These are phyloP conservation scores for Dissostichus mawsoni DNA, from an alignment of 2,113 vertebrate species.

Conservation along the genomic window DNA sequence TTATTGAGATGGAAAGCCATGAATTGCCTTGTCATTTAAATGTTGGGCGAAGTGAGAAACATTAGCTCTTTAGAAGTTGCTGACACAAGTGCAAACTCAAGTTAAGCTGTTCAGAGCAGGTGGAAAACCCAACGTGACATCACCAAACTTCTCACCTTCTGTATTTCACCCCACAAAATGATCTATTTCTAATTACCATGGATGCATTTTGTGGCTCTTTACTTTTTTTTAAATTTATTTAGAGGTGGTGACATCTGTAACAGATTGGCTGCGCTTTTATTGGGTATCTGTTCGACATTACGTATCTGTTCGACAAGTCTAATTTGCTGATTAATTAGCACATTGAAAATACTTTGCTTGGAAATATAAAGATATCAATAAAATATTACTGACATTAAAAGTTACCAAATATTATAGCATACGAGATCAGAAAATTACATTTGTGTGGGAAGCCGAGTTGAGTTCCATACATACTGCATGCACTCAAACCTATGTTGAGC, in stretches of 20 bases:
- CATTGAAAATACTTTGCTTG: background rate
- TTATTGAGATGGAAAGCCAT: conserved; percentile 1
- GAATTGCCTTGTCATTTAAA: conserved; percentile 41
- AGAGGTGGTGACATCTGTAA: background rate
- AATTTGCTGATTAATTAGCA: conserved; percentile 10
- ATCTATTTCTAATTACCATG: background rate
- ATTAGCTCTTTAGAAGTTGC: conserved; percentile 33
- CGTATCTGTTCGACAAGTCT: background rate
- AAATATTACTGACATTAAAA: background rate
- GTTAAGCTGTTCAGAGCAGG: conserved; percentile 41
- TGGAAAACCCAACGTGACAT: conserved; percentile 8
- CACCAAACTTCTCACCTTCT: conserved; percentile 10
- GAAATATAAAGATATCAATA: background rate
- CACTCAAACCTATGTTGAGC: background rate
- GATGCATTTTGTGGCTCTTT: background rate
- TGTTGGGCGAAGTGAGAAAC: conserved; percentile 37
- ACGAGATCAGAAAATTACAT: background rate
- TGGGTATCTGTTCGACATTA: background rate
- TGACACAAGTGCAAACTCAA: conserved; percentile 40
- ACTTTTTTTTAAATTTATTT: background rate
- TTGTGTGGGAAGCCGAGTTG: background rate
- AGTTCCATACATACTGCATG: background rate
- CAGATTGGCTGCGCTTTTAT: background rate
- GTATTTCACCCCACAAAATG: background rate
- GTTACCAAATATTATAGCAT: background rate